A percentile compares a stretch with the other conserved stretches of the same genome.
Conservation (phyloP, 2,888 invertebrate species). For the Drosophila parthenogenetica region DNA sequence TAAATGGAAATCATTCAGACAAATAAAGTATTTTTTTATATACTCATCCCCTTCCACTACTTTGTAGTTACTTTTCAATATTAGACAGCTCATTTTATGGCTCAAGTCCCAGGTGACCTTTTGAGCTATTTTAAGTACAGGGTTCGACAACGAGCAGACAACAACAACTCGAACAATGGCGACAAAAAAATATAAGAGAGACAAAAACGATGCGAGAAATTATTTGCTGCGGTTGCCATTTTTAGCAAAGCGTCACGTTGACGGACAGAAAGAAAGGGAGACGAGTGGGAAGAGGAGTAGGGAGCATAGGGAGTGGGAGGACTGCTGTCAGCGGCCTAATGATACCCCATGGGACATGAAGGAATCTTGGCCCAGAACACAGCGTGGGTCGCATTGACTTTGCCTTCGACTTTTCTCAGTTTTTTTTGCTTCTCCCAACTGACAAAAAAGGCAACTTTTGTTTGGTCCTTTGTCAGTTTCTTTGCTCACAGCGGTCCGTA, state of each 20-base stretch:
- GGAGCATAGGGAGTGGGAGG: slow-evolving; percentile 28
- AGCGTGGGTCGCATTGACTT: slow-evolving; percentile 38
- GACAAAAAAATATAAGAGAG: slow-evolving; percentile 19
- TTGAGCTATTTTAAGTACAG: not conserved
- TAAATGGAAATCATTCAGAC: no score
- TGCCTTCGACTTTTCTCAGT: slow-evolving; percentile 41
- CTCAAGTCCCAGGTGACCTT: no score
- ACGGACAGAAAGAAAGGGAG: slow-evolving; percentile 3
- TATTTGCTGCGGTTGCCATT: slow-evolving; percentile 68
- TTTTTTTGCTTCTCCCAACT: not conserved
- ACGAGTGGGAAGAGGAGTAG: not conserved
- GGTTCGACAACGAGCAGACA: slow-evolving; percentile 18
- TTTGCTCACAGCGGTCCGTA: slow-evolving; percentile 19
- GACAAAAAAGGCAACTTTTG: slow-evolving; percentile 58
- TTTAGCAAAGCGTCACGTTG: slow-evolving; percentile 58
- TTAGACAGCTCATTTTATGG: no score
- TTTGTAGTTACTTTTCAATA: no score
- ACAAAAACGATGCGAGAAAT: slow-evolving; percentile 64
- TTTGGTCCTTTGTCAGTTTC: slow-evolving; percentile 59
- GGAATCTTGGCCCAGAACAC: slow-evolving; percentile 46
- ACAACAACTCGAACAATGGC: slow-evolving; percentile 55
- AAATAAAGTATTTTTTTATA: no score
- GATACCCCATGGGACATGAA: slow-evolving; percentile 69
- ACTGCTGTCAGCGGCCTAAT: slow-evolving; percentile 55
- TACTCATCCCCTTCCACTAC: no score